A percentile compares a stretch with the other conserved stretches of the same genome.
Evolutionary conservation across 2,113 vertebrate species (phyloP).

Genomic region (Otolemur garnettii): DNA sequence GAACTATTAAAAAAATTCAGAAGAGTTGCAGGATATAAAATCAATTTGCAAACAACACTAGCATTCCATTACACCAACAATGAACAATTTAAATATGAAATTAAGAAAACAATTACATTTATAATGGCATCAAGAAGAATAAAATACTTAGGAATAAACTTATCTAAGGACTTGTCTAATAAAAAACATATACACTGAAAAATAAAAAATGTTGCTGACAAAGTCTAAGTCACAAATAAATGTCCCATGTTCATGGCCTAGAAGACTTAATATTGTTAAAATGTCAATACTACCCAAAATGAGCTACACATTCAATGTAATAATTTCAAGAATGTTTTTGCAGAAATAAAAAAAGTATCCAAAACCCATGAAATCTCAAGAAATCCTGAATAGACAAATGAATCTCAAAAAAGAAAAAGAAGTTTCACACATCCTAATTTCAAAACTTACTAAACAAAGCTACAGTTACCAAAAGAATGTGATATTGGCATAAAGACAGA

Average conservation of each 20-base stretch:
- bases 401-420: neutral
- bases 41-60: neutral
- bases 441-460: neutral
- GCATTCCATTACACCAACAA: neutral
- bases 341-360: slow-evolving; percentile 26
- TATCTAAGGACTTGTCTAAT: neutral
- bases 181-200: neutral
- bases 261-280: slow-evolving; percentile 26
- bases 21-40: neutral
- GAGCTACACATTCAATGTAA: neutral
- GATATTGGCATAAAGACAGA: neutral
- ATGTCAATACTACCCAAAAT: neutral
- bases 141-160: slow-evolving; percentile 30
- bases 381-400: neutral
- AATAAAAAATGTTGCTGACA: slow-evolving; percentile 15
- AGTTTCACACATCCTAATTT: neutral
- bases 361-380: neutral
- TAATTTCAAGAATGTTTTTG: neutral
- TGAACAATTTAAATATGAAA: slow-evolving; percentile 6
- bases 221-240: neutral
- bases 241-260: neutral
- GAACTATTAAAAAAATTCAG: neutral
- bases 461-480: neutral
- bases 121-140: neutral
- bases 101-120: slow-evolving; percentile 31